phyloP scores from a whole-genome alignment of 2,113 vertebrate genomes.

The Tricholaema leucomelas region DNA sequence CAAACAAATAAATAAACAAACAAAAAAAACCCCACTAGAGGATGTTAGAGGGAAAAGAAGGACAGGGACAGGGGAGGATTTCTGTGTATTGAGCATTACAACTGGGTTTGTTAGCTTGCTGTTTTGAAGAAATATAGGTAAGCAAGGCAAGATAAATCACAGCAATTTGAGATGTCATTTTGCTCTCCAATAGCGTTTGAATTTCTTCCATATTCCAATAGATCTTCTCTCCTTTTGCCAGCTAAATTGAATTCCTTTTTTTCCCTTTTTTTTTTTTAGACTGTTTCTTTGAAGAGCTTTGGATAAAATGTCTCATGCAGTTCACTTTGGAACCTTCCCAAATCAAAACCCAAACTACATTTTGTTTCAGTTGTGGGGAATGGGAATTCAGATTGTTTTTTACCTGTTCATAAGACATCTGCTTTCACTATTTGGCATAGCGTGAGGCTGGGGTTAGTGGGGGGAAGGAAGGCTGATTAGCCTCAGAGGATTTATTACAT shows the following conservation, averaged over 20 bases:
- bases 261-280: constrained; percentile 47
- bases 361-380: constrained; percentile 61
- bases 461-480: constrained; percentile 68
- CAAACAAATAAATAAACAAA: too few relatives aligned
- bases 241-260: constrained; percentile 66
- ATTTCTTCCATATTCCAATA: constrained; percentile 70
- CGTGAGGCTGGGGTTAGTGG: constrained; percentile 62
- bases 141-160: constrained; percentile 68
- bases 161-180: constrained; percentile 58
- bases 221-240: constrained; percentile 64
- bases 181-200: constrained; percentile 46
- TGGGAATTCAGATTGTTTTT: constrained; percentile 66
- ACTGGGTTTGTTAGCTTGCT: constrained; percentile 57
- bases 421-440: constrained; percentile 79
- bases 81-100: constrained; percentile 40
- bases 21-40: neutral
- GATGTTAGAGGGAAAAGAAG: neutral
- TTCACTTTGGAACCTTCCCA: constrained; percentile 65
- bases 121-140: constrained; percentile 69
- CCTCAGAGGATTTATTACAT: constrained; percentile 76
- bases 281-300: constrained; percentile 54
- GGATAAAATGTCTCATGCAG: constrained; percentile 52
- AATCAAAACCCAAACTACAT: constrained; percentile 44
- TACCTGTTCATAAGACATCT: constrained; percentile 76
- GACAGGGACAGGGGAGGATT: constrained; percentile 9